phyloP scores from a whole-genome alignment of 2,113 vertebrate genomes.

The Brienomyrus brachyistius region DNA sequence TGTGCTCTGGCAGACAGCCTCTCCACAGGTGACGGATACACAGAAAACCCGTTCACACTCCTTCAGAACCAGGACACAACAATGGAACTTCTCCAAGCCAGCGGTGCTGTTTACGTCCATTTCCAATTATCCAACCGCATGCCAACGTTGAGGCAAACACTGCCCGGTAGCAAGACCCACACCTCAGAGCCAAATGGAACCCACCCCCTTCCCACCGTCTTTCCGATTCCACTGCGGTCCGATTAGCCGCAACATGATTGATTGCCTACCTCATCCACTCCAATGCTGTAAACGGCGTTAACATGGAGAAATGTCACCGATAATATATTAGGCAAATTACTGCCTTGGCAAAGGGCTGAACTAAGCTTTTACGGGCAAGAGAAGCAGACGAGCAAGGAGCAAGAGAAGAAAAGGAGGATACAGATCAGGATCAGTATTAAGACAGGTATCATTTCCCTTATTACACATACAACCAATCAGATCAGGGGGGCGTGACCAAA shows the following conservation, averaged over 20 bases:
- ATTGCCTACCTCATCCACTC: background rate
- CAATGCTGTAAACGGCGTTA: background rate
- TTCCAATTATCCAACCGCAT: background rate
- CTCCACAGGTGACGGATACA: background rate
- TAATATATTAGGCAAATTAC: slow-evolving; percentile 5
- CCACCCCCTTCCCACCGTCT: background rate
- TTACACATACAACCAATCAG: background rate
- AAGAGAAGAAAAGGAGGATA: background rate
- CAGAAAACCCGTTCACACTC: background rate
- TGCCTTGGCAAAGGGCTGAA: background rate
- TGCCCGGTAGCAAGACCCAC: background rate
- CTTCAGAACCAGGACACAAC: background rate
- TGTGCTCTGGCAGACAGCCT: background rate
- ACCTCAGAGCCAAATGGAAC: background rate
- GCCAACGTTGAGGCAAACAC: background rate
- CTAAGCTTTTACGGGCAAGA: background rate
- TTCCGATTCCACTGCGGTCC: background rate
- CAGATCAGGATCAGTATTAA: background rate
- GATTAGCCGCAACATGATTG: background rate
- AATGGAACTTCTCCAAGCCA: background rate
- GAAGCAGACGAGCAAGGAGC: background rate
- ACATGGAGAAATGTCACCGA: background rate
- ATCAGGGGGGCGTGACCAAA: background rate
- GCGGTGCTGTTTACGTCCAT: background rate
- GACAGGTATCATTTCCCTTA: background rate